Evolutionary conservation across 2,888 invertebrate genomes (phyloP), one percentile per base, ranked within the genome.

Genomic region (Philhelius pedissequus): DNA sequence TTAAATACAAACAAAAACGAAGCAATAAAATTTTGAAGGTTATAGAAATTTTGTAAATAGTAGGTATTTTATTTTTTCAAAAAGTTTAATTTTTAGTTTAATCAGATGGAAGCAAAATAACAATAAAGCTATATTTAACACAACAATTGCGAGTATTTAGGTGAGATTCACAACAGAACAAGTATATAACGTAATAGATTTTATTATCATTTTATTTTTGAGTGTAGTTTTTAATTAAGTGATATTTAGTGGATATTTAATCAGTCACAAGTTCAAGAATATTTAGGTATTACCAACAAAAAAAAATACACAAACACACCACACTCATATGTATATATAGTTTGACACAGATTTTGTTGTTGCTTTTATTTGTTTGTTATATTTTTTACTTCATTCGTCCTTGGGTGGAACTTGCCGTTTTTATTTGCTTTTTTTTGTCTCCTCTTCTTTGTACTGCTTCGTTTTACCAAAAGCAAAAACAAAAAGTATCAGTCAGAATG

Each of bases 131-230:
- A 60, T 60, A 50, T 62, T 18, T 68, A 84, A 80, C 75, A 84
- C 84, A 84, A 80, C 75, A 68, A 40, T 84, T 84, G 84, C 80
- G 84, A 84, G 84, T 84, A 80, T 84, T 75, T 60, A 76, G 48
- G 66, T 76, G 40, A 71, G 80, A 76, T 84, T 75, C 66, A 80
- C 52, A 80, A 70, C 30, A 25, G 48, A 71, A 18, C 25, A 48
- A 25, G 22, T 45, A 43, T n/a, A 22, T 48, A 27, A 45, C 58
- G 38, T 43, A 32, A 48, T 64, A n/a, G 48, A 1, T 64, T 48
- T 68, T 71, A 18, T 7, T 62, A 84, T 80, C 84, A 80, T 73
- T 40, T 38, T 70, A 43, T 52, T 38, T 50, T 25, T 9, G 38
- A 15, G 11, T 45, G 11, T 0, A 5, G 22, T 11, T 20, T 2